These are phyloP conservation scores for Heliconius ismenius DNA, from an alignment of 2,888 invertebrate species.

Conservation along the genomic window DNA sequence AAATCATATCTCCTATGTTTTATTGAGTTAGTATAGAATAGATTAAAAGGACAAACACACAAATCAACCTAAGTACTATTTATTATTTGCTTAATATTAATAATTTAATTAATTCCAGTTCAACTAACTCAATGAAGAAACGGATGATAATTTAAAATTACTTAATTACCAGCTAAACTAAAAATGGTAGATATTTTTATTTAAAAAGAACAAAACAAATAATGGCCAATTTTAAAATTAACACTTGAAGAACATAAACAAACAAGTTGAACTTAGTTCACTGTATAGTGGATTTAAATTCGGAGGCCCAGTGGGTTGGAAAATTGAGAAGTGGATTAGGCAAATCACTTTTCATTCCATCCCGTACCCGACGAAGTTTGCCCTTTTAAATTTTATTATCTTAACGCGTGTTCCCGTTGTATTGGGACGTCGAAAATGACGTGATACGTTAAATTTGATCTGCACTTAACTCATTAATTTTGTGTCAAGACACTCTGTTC, in stretches of 20 bases:
- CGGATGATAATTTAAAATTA: too few species aligned
- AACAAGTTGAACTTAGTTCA: conserved; percentile 48
- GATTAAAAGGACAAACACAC: too few species aligned
- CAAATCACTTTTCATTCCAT: conserved; percentile 80
- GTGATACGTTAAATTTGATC: neutral
- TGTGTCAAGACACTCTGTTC: neutral
- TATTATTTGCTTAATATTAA: too few species aligned
- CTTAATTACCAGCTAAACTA: too few species aligned
- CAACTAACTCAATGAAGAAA: too few species aligned
- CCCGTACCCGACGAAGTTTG: conserved; percentile 72
- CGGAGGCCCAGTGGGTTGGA: conserved; percentile 68
- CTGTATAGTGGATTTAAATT: conserved; percentile 63
- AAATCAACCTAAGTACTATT: too few species aligned
- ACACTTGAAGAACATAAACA: conserved; percentile 28
- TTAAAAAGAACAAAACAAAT: too few species aligned
- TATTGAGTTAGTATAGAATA: too few species aligned
- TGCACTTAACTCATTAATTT: neutral
- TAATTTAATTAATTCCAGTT: too few species aligned
- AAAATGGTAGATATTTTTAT: neutral
- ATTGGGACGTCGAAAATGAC: conserved; percentile 1
- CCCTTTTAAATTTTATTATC: conserved; percentile 81
- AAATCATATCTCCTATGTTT: too few species aligned
- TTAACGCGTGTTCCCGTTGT: conserved; percentile 48
- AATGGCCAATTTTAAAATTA: neutral
- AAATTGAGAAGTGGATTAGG: conserved; percentile 81